Evolutionary conservation across 64 coral and sea anemone genomes (phyloP).

Genomic region (Anthopleura sola): DNA sequence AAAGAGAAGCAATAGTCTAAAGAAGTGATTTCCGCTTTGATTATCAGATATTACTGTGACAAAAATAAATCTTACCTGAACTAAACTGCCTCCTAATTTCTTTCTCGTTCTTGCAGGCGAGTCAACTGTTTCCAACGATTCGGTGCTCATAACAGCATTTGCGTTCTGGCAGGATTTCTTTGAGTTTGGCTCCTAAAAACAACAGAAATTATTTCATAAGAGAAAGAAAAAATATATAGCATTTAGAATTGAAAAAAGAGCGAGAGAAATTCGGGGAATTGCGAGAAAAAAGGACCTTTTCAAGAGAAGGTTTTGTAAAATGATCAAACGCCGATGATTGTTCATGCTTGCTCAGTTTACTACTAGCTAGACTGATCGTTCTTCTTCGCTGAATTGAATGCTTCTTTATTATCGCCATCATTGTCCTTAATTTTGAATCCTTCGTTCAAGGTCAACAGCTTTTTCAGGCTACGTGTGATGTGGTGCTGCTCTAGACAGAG

Average conservation of each 20-base stretch:
- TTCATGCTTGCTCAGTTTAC: not conserved
- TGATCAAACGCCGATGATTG: not conserved
- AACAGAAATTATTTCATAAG: not conserved
- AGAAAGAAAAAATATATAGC: not conserved
- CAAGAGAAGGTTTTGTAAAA: not conserved
- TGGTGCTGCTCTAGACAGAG: not conserved
- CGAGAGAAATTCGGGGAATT: not conserved
- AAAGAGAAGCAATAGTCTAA: not conserved
- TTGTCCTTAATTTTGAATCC: not conserved
- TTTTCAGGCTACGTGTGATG: not conserved
- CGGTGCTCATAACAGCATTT: constrained; percentile 15
- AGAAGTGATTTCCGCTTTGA: constrained; percentile 1
- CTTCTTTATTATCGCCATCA: constrained; percentile 11
- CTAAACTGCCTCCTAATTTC: constrained; percentile 1
- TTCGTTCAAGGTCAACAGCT: not conserved
- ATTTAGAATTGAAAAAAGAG: not conserved
- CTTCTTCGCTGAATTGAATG: not conserved
- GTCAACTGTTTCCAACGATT: not conserved
- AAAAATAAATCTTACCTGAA: not conserved
- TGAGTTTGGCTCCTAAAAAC: constrained; percentile 5
- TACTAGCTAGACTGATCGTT: not conserved
- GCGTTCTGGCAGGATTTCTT: not conserved
- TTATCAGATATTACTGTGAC: not conserved
- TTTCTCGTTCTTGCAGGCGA: not conserved
- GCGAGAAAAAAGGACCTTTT: not conserved